A percentile compares a stretch with the other conserved stretches of the same genome.
Evolutionary conservation across 2,113 vertebrate genomes (phyloP).

Genomic region (Monopterus albus): DNA sequence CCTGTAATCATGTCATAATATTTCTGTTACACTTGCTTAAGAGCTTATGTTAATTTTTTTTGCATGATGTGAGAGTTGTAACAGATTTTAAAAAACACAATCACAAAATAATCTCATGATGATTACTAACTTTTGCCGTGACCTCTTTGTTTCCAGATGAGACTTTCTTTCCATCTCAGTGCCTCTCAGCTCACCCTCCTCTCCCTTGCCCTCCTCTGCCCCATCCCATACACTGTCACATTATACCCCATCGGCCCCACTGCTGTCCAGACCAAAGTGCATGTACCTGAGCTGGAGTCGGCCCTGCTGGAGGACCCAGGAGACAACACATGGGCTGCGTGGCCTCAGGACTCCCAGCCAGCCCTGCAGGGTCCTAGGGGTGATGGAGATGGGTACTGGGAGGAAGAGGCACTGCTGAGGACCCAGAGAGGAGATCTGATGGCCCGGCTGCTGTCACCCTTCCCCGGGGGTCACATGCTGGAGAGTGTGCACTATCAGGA

Average conservation of each 20-base stretch:
- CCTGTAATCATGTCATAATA: neutral
- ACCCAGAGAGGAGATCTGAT: conserved; percentile 52
- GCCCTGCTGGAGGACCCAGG: conserved; percentile 36
- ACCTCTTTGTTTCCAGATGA: conserved; percentile 71
- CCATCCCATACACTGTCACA: conserved; percentile 6
- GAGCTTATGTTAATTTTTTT: neutral
- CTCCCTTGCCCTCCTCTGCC: conserved; percentile 58
- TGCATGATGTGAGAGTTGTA: neutral
- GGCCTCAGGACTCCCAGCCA: neutral
- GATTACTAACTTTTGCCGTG: neutral
- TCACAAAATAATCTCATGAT: neutral
- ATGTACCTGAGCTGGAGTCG: conserved; percentile 45
- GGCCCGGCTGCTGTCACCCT: conserved; percentile 6
- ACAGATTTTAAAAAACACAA: neutral
- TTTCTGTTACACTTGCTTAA: neutral
- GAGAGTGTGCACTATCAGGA: conserved; percentile 50
- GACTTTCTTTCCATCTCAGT: conserved; percentile 29
- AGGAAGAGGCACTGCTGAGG: conserved; percentile 30
- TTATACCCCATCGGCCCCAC: conserved; percentile 31
- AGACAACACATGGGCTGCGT: neutral
- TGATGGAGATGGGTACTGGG: conserved; percentile 11
- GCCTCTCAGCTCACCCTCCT: conserved; percentile 59
- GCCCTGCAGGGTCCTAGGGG: neutral
- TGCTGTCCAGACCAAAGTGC: conserved; percentile 9
- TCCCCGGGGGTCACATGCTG: conserved; percentile 31